phyloP scores from a whole-genome alignment of 2,113 vertebrate genomes.

The Amphiprion ocellaris region DNA sequence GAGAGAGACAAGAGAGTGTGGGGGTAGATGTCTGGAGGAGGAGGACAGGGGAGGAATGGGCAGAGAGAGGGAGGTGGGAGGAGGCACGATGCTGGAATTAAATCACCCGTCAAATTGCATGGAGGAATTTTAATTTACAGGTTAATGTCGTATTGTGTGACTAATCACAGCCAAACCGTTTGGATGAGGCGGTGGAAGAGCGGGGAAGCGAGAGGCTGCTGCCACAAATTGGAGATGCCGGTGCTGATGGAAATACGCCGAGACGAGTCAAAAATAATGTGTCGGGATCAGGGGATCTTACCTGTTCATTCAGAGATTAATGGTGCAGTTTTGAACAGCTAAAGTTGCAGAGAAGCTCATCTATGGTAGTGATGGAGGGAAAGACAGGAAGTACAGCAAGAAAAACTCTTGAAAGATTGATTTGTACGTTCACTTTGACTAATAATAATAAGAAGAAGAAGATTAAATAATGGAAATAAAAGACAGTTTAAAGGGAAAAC shows the following conservation, averaged over 20 bases:
- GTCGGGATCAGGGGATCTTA: slow-evolving; percentile 9
- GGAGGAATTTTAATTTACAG: slow-evolving; percentile 99
- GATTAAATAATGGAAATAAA: no score
- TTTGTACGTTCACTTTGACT: background rate
- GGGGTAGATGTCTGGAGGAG: slow-evolving; percentile 72
- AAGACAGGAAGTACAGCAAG: background rate
- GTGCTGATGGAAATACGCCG: slow-evolving; percentile 20
- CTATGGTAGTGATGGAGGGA: background rate
- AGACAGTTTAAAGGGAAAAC: no score
- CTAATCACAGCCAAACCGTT: slow-evolving; percentile 98
- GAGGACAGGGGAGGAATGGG: slow-evolving; percentile 64
- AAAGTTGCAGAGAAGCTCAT: background rate
- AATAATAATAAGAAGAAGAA: no score
- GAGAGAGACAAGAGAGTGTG: slow-evolving; percentile 73
- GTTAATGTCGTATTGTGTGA: slow-evolving; percentile 99
- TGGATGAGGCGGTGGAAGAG: slow-evolving; percentile 92
- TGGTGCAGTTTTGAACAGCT: background rate
- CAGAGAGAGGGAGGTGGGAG: slow-evolving; percentile 48
- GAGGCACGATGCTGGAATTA: slow-evolving; percentile 93
- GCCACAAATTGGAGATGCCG: slow-evolving; percentile 34
- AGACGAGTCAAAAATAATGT: slow-evolving; percentile 7
- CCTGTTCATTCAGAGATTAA: background rate
- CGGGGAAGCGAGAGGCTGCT: slow-evolving; percentile 77
- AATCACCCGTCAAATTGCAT: slow-evolving; percentile 99
- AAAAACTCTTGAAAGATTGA: background rate